Base-by-base conservation (phyloP, 2,113 vertebrate species). In the Craseonycteris thonglongyai region DNA sequence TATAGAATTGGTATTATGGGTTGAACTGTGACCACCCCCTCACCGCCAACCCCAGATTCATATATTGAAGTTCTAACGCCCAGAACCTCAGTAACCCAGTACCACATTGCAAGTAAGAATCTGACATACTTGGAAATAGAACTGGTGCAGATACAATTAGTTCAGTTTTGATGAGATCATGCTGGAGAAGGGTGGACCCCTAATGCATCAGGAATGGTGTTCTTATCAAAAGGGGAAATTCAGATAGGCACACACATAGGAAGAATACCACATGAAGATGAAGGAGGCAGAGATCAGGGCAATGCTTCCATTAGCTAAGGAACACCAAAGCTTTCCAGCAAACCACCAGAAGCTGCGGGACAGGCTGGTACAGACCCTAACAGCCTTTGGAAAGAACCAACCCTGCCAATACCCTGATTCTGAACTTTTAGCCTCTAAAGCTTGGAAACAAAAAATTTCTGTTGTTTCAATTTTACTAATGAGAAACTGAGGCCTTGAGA, bases 141-240 rank as follows among this genome's bases (percentile, higher is more conserved):
- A 45, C 59, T 35, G 21, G 13, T 58, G 66, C 69, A 78, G 49
- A 59, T 28, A 6, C 63, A n/a, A 74, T 24, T 76, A 38, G 38
- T 54, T 72, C 66, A 47, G 51, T 90, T 83, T 80, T 65, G n/a
- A 63, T 14, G 38, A 74, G 12, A 74, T 81, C 56, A 28, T 11
- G 19, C 14, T 38, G 7, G 45, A 59, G 61, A 28, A 47, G 9
- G 16, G 33, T 49, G 56, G 26, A 71, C 11, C 54, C 58, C 79
- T 83, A 59, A 54, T 38, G 16, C 12, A 65, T 35, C 2, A 12
- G 42, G 81, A 79, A 24, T 33, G 19, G 22, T 35, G n/a, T 92
- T 45, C 94, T 91, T 21, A 49, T 10, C 54, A 66, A 68, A 82
- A 75, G 28, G n/a, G 38, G 88, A 58, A 59, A 59, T 81, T 28